Evolutionary conservation across 2,888 invertebrate genomes (phyloP).

Genomic region (Desoria tigrina): DNA sequence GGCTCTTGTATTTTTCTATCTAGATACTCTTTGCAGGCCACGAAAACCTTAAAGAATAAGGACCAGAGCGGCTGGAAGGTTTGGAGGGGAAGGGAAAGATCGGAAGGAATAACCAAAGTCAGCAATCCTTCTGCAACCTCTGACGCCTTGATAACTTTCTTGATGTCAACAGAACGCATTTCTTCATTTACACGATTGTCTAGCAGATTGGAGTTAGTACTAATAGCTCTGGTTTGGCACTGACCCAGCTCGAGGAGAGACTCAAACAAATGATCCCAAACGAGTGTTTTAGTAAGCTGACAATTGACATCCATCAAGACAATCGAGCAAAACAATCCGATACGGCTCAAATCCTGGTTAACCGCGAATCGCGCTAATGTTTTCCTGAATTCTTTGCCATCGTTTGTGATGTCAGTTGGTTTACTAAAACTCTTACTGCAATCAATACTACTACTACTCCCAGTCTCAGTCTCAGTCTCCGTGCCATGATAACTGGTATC

Average conservation of each 20-base stretch:
- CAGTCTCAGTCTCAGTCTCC: not conserved
- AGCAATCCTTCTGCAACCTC: constrained; percentile 24
- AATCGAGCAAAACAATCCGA: constrained; percentile 32
- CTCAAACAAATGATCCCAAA: constrained; percentile 31
- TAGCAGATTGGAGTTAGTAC: not conserved
- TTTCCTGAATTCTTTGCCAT: not conserved
- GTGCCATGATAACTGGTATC: not conserved
- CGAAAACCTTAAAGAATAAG: constrained; percentile 36
- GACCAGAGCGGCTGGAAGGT: constrained; percentile 39
- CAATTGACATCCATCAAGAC: constrained; percentile 30
- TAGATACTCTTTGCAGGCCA: constrained; percentile 39
- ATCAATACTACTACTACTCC: not conserved
- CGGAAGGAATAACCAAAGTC: constrained; percentile 25
- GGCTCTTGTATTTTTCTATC: constrained; percentile 42
- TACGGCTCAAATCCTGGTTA: constrained; percentile 26
- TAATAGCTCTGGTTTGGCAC: constrained; percentile 19
- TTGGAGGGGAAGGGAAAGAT: constrained; percentile 27
- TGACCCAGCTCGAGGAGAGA: constrained; percentile 20
- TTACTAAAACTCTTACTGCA: not conserved
- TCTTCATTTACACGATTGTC: not conserved
- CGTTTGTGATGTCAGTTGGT: not conserved
- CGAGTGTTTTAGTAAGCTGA: constrained; percentile 22
- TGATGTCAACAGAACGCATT: not conserved
- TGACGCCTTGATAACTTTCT: constrained; percentile 15
- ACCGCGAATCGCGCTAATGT: constrained; percentile 2